Conservation (phyloP, 2,797 vertebrate species). For the Poliocrania exsul region DNA sequence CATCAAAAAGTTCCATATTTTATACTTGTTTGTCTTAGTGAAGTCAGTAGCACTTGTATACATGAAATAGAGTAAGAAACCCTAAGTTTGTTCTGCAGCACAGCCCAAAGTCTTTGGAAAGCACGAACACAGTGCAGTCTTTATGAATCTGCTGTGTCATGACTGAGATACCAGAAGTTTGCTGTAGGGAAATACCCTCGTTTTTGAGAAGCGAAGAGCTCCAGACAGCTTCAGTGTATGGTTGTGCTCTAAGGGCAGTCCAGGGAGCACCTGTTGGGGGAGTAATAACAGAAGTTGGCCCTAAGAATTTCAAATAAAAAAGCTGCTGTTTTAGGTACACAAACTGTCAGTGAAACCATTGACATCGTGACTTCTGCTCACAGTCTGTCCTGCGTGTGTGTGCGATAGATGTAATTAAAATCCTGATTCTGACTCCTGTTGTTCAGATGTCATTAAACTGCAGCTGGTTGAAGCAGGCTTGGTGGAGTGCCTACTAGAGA, state of each 20-base stretch:
- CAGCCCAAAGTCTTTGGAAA: not conserved
- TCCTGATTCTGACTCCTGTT: not conserved
- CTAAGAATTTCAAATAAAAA: not conserved
- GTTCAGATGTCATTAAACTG: conserved; percentile 93
- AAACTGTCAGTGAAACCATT: not conserved
- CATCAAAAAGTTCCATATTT: not conserved
- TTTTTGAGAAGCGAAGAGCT: not conserved
- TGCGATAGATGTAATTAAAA: not conserved
- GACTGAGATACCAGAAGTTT: not conserved
- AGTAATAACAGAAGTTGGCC: not conserved
- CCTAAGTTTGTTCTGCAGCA: not conserved
- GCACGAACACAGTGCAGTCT: not conserved
- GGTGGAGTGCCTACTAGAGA: conserved; percentile 94
- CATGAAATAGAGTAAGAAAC: not conserved
- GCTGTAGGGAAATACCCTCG: not conserved
- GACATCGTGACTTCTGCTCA: not conserved
- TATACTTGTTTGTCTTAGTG: not conserved
- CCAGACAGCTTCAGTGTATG: not conserved
- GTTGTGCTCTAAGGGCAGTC: not conserved
- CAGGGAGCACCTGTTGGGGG: not conserved
- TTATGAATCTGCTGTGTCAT: not conserved
- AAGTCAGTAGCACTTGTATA: not conserved
- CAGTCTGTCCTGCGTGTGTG: fast-evolving
- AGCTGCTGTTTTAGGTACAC: not conserved
- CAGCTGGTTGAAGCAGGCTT: conserved; percentile 96